These are phyloP conservation scores for Drosophila fulvimacula DNA, from an alignment of 2,888 invertebrate genomes.

Conservation along the genomic window DNA sequence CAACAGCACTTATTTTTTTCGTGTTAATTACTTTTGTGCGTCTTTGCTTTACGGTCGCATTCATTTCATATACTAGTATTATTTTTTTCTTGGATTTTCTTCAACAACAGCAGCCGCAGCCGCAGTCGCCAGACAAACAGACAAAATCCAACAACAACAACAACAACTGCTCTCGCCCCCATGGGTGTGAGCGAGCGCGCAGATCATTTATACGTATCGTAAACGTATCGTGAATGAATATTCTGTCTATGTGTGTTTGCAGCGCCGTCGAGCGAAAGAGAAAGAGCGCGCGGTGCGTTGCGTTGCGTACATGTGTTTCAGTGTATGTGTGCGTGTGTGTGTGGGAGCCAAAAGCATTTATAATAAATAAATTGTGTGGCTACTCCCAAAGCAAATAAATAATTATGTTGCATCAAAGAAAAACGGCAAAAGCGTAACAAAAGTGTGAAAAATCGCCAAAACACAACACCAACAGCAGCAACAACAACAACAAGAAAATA, in stretches of 20 bases:
- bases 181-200: conserved; percentile 70
- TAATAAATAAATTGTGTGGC: conserved; percentile 69
- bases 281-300: conserved; percentile 54
- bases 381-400: conserved; percentile 60
- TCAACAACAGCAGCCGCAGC: conserved; percentile 46
- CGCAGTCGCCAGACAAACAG: conserved; percentile 47
- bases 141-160: conserved; percentile 21
- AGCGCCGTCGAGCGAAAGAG: conserved; percentile 25
- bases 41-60: conserved; percentile 72
- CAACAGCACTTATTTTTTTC: conserved; percentile 52
- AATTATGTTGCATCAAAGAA: conserved; percentile 55
- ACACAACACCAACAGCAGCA: conserved; percentile 13
- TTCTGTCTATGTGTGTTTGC: conserved; percentile 65
- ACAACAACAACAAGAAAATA: conserved; percentile 11
- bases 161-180: conserved; percentile 45
- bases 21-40: conserved; percentile 72
- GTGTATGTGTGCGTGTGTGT: conserved; percentile 36
- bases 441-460: conserved; percentile 57
- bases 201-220: conserved; percentile 70
- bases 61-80: conserved; percentile 73
- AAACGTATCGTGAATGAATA: conserved; percentile 76
- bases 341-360: conserved; percentile 66
- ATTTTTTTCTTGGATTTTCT: conserved; percentile 70
- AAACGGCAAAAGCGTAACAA: conserved; percentile 57
- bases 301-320: conserved; percentile 52